These are phyloP conservation scores for Syncerus caffer DNA, from an alignment of 2,797 vertebrate species.

Conservation along the genomic window DNA sequence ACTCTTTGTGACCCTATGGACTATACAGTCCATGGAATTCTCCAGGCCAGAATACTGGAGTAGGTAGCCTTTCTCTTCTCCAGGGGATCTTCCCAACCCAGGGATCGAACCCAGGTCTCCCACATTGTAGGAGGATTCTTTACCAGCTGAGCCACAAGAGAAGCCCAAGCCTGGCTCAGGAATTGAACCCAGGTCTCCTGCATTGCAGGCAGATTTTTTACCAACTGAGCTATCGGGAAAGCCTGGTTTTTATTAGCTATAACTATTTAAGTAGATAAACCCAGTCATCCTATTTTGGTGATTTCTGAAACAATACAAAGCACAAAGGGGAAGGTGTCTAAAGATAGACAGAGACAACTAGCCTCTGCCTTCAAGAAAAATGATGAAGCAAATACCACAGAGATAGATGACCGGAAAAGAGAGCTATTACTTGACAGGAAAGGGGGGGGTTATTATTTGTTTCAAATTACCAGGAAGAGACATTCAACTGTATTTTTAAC, in stretches of 20 bases:
- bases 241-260: not conserved
- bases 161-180: no score
- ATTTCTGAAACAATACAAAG: not conserved
- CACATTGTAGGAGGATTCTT: accelerated
- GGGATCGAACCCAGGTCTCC: not conserved
- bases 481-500: not conserved
- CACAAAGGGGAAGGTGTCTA: not conserved
- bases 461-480: not conserved
- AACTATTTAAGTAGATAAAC: not conserved
- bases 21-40: not conserved
- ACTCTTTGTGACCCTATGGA: not conserved
- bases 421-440: not conserved
- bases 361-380: not conserved
- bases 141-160: not conserved
- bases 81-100: not conserved
- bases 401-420: no score
- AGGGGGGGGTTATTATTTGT: not conserved
- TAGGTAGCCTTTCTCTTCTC: not conserved
- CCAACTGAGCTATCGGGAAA: not conserved
- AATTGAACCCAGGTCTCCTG: not conserved
- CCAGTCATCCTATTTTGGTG: not conserved
- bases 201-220: not conserved
- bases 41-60: not conserved
- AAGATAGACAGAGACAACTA: not conserved
- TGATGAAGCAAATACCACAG: not conserved